Base-by-base conservation (phyloP, 2,113 vertebrate genomes). In the Pachycephala philippinensis region DNA sequence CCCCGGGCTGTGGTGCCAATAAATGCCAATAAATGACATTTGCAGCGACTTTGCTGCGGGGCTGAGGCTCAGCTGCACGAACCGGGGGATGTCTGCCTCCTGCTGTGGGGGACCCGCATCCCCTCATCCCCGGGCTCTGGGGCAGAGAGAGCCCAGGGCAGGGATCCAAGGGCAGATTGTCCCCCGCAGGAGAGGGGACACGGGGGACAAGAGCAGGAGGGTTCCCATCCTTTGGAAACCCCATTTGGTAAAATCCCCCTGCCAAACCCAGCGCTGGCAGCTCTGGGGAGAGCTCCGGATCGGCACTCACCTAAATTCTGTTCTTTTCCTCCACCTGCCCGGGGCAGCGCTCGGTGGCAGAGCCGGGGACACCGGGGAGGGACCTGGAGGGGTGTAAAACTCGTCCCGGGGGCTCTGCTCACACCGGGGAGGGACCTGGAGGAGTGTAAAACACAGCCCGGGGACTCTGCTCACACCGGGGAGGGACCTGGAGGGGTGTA, bases 191-290 rank as follows among this genome's bases (percentile, higher is more conserved):
- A 5, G 13, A 26, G 15, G 30, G 66, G 81, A 44, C 2, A 4
- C 39, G 0, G 75, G 69, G n/a, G 21, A 31, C 17, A 1, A 52
- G 61, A 2, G 1, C 37, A 2, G 50, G 30, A 75, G 35, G 27
- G 7, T 40, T 14, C 28, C 24, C 76, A 50, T 13, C 40, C 70
- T 47, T 31, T 1, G 3, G 39, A 14, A 71, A 35, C 17, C 10
- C 0, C 13, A 0, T 2, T 22, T 4, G 64, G 35, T 7, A 4
- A 90, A 87, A 89, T 10, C 18, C 2, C 1, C 23, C 2, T 7
- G 52, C 16, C 57, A 54, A 72, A 50, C 15, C 11, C 39, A 4
- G 18, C 12, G 56, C 1, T 5, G 15, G 7, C 37, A 59, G 40
- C 56, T 28, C 35, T 3, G 1, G 2, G 6, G 31, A 7, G 39